These are phyloP conservation scores for Melipona bicolor DNA, from an alignment of 2,888 invertebrate genomes.

Conservation along the genomic window DNA sequence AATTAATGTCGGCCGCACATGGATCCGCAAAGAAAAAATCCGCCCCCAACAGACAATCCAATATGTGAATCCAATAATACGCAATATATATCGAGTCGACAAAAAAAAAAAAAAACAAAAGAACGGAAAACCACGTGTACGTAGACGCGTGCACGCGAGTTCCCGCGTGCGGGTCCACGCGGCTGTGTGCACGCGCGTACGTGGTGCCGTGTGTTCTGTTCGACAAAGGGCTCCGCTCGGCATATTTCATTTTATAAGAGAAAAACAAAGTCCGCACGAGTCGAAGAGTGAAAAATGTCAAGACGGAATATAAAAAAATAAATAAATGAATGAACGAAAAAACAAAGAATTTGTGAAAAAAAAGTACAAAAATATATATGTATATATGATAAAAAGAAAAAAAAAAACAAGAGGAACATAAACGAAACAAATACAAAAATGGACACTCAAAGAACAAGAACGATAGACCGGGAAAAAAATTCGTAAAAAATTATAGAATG, in stretches of 20 bases:
- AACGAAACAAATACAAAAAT: conserved; percentile 18
- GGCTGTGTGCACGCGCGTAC: conserved; percentile 8
- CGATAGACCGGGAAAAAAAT: conserved; percentile 32
- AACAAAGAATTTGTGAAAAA: neutral
- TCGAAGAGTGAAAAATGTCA: conserved; percentile 63
- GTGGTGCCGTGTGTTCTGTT: conserved; percentile 6
- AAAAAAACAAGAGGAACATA: conserved; percentile 16
- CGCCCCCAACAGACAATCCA: conserved; percentile 83
- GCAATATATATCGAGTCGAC: conserved; percentile 53
- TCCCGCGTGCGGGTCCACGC: neutral
- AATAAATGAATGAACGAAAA: conserved; percentile 3
- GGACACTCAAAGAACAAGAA: conserved; percentile 34
- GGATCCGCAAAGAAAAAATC: conserved; percentile 64
- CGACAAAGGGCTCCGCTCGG: conserved; percentile 14
- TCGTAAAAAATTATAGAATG: conserved; percentile 30
- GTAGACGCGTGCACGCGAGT: conserved; percentile 61
- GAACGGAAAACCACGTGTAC: conserved; percentile 46
- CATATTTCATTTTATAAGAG: neutral
- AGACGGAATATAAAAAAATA: conserved; percentile 10
- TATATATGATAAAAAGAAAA: conserved; percentile 16
- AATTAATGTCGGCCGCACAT: conserved; percentile 68
- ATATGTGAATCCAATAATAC: conserved; percentile 73
- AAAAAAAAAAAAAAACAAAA: conserved; percentile 49
- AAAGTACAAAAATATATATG: neutral
- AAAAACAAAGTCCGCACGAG: conserved; percentile 61